Evolutionary conservation across 23 tunicate genomes (phyloP), one percentile per base, ranked within the genome.

Genomic region (Styela clava): DNA sequence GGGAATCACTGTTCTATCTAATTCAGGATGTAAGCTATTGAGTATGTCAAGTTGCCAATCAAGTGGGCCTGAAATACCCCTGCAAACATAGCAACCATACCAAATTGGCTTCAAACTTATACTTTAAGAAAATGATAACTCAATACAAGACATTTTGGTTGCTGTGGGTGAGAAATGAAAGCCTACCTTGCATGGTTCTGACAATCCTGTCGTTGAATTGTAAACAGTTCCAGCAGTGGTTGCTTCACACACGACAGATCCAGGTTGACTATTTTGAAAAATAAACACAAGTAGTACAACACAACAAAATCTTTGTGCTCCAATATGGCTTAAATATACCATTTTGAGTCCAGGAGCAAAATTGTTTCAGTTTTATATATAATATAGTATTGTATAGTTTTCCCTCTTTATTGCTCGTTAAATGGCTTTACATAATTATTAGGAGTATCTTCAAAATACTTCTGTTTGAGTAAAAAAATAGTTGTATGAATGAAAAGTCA

Each of bases 141-240:
- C n/a, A n/a, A n/a, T n/a, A n/a, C n/a, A n/a, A n/a, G n/a, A n/a
- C n/a, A n/a, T n/a, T n/a, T n/a, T n/a, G n/a, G n/a, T n/a, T n/a
- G n/a, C n/a, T n/a, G n/a, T n/a, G n/a, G n/a, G n/a, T n/a, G n/a
- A n/a, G n/a, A n/a, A n/a, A n/a, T n/a, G n/a, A n/a, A 62, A 52
- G 79, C 88, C 85, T 76, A 89, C 95, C 22, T 78, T 21, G 67
- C 97, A 91, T 27, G 97, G 84, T 30, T 31, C 68, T 18, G 85
- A 24, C 26, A 86, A 32, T 29, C 97, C 97, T 0, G 85, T 83
- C 30, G 80, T 52, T 34, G 90, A 33, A 44, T 91, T 69, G 79
- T 78, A 86, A 35, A 26, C 33, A 26, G 97, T 85, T 26, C 97
- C 97, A 19, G 68, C 79, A 12, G 86, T 86, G 2, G 97, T 74